phyloP scores from a whole-genome alignment of 2,888 invertebrate genomes.

The Leucophenga montana region DNA sequence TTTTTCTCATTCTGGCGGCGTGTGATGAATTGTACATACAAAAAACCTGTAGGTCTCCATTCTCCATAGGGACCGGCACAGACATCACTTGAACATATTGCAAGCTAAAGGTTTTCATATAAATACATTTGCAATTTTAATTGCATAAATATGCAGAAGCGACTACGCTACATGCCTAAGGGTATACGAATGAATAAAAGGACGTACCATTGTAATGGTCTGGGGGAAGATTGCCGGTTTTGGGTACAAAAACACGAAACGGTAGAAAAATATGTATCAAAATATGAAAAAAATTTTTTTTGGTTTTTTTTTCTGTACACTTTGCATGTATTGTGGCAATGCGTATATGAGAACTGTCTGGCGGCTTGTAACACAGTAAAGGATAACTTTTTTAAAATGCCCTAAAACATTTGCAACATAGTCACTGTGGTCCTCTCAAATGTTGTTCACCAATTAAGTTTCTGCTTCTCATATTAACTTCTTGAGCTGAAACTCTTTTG shows the following conservation, averaged over 20 bases:
- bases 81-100: neutral
- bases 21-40: neutral
- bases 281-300: too few relatives aligned
- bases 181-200: neutral
- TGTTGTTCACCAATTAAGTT: too few relatives aligned
- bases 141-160: constrained; percentile 68
- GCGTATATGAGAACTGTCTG: too few relatives aligned
- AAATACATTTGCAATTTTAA: constrained; percentile 69
- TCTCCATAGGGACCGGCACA: neutral
- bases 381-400: too few relatives aligned
- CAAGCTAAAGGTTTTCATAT: constrained; percentile 38
- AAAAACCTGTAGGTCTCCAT: neutral
- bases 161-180: neutral
- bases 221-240: neutral
- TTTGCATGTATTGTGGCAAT: too few relatives aligned
- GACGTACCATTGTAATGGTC: too few relatives aligned
- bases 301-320: too few relatives aligned
- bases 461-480: too few relatives aligned
- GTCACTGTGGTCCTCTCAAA: too few relatives aligned
- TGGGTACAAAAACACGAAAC: constrained; percentile 7
- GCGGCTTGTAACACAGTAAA: constrained; percentile 93
- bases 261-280: constrained; percentile 3
- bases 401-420: too few relatives aligned
- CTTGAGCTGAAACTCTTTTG: too few relatives aligned
- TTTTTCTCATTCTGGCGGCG: constrained; percentile 1